Evolutionary conservation across 2,888 invertebrate genomes (phyloP).

Genomic region (Neoaliturus tenellus): DNA sequence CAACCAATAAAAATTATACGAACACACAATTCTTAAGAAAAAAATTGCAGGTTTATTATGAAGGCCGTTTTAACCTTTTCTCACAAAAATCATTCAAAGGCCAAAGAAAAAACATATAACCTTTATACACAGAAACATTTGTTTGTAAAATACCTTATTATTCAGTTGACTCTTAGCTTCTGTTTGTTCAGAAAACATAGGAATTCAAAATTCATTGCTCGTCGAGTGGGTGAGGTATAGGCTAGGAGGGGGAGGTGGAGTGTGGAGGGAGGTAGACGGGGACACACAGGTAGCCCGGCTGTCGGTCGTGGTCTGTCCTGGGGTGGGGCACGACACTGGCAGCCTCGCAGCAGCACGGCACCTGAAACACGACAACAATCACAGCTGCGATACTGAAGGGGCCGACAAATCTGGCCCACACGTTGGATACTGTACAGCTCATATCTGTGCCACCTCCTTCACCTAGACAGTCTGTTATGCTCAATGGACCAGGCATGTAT

Average conservation of each 20-base stretch:
- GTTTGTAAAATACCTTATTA: neutral
- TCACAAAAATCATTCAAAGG: neutral
- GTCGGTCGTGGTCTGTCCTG: conserved; percentile 53
- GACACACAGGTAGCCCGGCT: conserved; percentile 46
- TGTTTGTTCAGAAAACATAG: neutral
- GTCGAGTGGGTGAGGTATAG: neutral
- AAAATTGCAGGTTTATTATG: too few species aligned
- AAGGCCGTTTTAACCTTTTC: too few species aligned
- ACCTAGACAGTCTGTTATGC: too few species aligned
- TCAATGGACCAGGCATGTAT: too few species aligned
- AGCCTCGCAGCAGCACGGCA: conserved; percentile 28
- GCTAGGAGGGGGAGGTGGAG: neutral
- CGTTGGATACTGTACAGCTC: too few species aligned
- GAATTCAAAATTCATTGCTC: neutral
- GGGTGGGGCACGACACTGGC: neutral
- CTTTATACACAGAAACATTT: neutral
- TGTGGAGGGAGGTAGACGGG: conserved; percentile 47
- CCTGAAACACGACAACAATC: neutral
- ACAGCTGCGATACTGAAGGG: too few species aligned
- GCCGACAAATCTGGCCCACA: too few species aligned
- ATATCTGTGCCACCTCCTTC: too few species aligned
- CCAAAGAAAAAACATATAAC: neutral
- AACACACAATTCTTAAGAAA: too few species aligned
- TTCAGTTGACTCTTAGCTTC: too few species aligned
- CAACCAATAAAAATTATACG: too few species aligned